A percentile compares a stretch with the other conserved stretches of the same genome.
Evolutionary conservation across 2,888 invertebrate genomes (phyloP).

Genomic region (Ormyrus rosae): DNA sequence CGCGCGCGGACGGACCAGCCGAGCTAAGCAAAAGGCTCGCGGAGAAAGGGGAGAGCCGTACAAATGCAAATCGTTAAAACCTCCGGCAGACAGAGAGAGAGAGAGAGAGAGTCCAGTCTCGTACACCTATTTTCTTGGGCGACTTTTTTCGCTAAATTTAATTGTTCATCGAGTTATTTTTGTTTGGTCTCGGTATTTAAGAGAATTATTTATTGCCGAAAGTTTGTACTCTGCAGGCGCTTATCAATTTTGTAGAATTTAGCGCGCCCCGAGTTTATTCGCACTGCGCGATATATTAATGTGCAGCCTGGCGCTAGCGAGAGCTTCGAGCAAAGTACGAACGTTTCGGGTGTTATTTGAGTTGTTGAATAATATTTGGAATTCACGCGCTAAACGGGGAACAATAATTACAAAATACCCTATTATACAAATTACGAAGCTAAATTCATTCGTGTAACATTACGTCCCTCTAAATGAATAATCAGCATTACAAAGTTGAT

Average conservation of each 20-base stretch:
- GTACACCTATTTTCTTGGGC: conserved; percentile 62
- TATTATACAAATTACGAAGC: no score
- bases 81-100: conserved; percentile 46
- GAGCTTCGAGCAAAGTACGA: no score
- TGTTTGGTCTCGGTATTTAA: background rate
- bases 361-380: no score
- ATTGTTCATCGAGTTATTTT: conserved; percentile 3
- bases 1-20: conserved; percentile 1
- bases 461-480: no score
- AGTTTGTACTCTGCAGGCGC: background rate
- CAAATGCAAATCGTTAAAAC: conserved; percentile 63
- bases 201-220: conserved; percentile 1
- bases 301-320: no score
- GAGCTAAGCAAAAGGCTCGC: conserved; percentile 31
- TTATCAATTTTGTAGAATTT: conserved; percentile 28
- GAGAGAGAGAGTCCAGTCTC: conserved; percentile 11
- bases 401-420: no score
- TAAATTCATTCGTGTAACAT: no score
- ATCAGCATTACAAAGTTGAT: no score
- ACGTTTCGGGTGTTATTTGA: no score
- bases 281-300: no score
- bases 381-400: no score
- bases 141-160: conserved; percentile 1
- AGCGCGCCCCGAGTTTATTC: conserved; percentile 19
- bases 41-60: conserved; percentile 43